phyloP scores from a whole-genome alignment of 2,113 vertebrate species.

The Dascyllus trimaculatus region DNA sequence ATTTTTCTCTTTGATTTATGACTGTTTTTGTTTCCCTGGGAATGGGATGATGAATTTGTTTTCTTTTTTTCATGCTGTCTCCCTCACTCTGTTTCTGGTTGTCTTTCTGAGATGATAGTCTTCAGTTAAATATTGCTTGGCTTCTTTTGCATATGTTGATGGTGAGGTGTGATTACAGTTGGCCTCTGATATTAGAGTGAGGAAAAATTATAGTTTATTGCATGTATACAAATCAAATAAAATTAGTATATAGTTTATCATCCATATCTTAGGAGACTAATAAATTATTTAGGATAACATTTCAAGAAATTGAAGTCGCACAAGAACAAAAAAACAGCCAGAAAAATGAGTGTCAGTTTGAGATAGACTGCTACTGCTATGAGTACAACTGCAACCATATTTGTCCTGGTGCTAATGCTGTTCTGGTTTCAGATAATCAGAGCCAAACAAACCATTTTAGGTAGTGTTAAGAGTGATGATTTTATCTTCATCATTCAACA shows the following conservation, averaged over 20 bases:
- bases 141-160: conserved; percentile 39
- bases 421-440: too few species aligned
- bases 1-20: conserved; percentile 85
- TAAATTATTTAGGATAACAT: too few species aligned
- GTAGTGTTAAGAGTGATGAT: too few species aligned
- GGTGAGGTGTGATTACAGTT: conserved; percentile 7
- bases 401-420: too few species aligned
- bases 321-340: too few species aligned
- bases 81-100: conserved; percentile 25
- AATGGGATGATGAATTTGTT: conserved; percentile 81
- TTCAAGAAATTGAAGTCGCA: too few species aligned
- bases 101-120: conserved; percentile 48
- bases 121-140: conserved; percentile 30
- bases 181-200: conserved; percentile 3
- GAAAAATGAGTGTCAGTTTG: too few species aligned
- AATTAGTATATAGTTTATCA: not conserved
- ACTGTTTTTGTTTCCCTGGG: conserved; percentile 80
- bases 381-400: too few species aligned
- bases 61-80: conserved; percentile 72
- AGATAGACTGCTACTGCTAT: too few species aligned
- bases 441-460: too few species aligned
- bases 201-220: conserved; percentile 39
- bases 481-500: too few species aligned
- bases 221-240: conserved; percentile 10
- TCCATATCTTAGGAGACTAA: not conserved